Evolutionary conservation across 2,888 invertebrate species (phyloP).

Genomic region (Cotesia congregata): DNA sequence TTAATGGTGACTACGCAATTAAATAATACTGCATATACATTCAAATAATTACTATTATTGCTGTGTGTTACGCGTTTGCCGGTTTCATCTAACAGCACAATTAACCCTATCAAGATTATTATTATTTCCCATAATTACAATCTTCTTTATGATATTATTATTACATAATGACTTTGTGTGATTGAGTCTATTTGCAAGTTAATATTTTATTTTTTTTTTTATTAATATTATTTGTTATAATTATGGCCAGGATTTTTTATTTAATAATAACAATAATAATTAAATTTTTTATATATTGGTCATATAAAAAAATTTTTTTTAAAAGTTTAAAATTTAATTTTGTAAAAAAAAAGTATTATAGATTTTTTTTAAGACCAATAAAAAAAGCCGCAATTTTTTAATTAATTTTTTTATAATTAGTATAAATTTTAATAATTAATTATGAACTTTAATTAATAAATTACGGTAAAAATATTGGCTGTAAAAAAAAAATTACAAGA

Average conservation of each 20-base stretch:
- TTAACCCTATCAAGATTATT: slow-evolving; percentile 12
- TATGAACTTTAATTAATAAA: too few species aligned
- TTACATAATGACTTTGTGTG: not conserved
- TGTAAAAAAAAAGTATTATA: too few species aligned
- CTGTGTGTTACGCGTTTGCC: slow-evolving; percentile 22
- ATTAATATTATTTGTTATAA: not conserved
- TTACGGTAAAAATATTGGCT: too few species aligned
- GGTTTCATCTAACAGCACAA: slow-evolving; percentile 1
- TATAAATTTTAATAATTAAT: too few species aligned
- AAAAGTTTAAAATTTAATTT: too few species aligned
- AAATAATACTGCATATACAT: not conserved
- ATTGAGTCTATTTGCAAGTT: not conserved
- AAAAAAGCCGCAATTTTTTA: too few species aligned
- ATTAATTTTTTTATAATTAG: too few species aligned
- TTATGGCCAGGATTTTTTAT: not conserved
- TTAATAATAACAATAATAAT: too few species aligned
- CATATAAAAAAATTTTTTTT: too few species aligned
- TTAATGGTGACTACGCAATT: not conserved
- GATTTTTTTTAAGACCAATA: too few species aligned
- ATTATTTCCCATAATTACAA: slow-evolving; percentile 32
- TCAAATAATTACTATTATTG: not conserved
- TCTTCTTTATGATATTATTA: slow-evolving; percentile 8
- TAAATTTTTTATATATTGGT: too few species aligned
- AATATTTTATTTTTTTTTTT: not conserved
- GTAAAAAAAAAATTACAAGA: too few species aligned